A percentile compares a stretch with the other conserved stretches of the same genome.
Evolutionary conservation across 2,888 invertebrate species (phyloP).

Genomic region (Xestia xanthographa): DNA sequence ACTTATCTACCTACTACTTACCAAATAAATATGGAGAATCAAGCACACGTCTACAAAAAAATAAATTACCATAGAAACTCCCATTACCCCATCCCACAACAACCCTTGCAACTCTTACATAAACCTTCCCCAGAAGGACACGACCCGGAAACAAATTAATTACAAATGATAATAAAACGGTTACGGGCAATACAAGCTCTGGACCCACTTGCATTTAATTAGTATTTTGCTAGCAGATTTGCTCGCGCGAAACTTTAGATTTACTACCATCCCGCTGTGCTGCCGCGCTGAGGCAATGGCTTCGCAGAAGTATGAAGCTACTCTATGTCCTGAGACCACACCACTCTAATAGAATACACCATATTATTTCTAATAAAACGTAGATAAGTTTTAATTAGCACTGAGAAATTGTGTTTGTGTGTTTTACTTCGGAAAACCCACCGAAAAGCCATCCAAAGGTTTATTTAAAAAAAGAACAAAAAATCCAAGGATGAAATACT

Average conservation of each 20-base stretch:
- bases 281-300: conserved; percentile 7
- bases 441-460: no score
- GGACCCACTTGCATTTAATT: conserved; percentile 58
- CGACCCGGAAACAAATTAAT: conserved; percentile 55
- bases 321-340: not conserved
- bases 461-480: no score
- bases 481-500: no score
- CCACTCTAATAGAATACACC: not conserved
- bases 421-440: not conserved
- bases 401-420: not conserved
- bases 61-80: not conserved
- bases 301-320: conserved; percentile 14
- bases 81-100: not conserved
- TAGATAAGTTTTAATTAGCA: not conserved
- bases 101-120: conserved; percentile 13
- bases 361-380: not conserved
- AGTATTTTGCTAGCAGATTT: conserved; percentile 45
- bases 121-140: conserved; percentile 16
- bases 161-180: conserved; percentile 59
- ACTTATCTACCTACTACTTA: no score
- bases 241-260: conserved; percentile 38
- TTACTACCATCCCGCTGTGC: conserved; percentile 24
- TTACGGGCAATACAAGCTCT: conserved; percentile 35
- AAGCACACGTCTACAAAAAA: not conserved
- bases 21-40: not conserved